phyloP scores from a whole-genome alignment of 2,113 vertebrate species.

The Boulengeromyrus knoepffleri region DNA sequence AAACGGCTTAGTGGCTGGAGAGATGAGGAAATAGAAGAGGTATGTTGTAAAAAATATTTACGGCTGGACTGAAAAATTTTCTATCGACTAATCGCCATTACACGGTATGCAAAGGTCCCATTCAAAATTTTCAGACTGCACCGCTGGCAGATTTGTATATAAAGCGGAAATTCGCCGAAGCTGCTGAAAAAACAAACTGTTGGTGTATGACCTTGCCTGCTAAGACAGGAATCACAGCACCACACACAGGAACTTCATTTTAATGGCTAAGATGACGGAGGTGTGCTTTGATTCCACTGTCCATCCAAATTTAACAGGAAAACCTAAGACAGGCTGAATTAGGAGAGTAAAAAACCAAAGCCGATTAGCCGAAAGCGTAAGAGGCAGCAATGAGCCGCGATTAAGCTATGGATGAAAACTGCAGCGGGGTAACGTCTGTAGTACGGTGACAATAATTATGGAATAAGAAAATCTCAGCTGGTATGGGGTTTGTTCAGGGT shows the following conservation, averaged over 20 bases:
- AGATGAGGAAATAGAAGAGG: background rate
- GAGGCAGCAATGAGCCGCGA: background rate
- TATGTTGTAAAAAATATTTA: background rate
- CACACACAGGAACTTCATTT: background rate
- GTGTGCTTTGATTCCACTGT: background rate
- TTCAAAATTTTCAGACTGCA: background rate
- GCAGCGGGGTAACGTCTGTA: background rate
- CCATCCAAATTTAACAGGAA: background rate
- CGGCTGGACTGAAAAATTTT: background rate
- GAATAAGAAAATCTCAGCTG: constrained; percentile 8
- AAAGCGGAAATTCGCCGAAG: background rate
- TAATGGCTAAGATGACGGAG: background rate
- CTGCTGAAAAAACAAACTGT: background rate
- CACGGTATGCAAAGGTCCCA: background rate
- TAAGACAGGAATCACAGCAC: background rate
- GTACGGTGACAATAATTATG: background rate
- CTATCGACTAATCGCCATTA: background rate
- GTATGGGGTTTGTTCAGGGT: background rate
- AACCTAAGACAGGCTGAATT: background rate
- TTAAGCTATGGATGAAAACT: background rate
- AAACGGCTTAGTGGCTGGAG: background rate
- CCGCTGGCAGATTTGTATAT: background rate
- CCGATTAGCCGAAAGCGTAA: background rate
- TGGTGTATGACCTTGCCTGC: background rate
- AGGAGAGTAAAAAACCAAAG: background rate